These are phyloP conservation scores for Argyra leucocephala DNA, from an alignment of 2,888 invertebrate genomes.

Conservation along the genomic window DNA sequence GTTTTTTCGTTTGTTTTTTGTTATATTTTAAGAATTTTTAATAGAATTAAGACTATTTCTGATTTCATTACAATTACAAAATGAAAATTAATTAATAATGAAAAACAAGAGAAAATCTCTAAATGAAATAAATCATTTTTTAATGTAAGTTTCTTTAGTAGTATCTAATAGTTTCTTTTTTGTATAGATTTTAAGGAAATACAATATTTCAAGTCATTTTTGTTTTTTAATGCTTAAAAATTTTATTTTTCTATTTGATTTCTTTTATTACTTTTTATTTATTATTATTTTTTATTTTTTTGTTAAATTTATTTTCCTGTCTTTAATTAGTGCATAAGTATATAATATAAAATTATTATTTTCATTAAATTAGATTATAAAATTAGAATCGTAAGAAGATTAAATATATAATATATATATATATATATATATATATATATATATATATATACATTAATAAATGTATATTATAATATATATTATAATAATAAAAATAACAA, in stretches of 20 bases:
- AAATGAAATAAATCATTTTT: neutral
- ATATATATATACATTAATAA: no score
- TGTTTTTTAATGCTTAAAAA: neutral
- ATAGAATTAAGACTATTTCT: neutral
- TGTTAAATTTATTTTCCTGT: neutral
- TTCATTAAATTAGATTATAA: no score
- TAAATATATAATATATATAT: no score
- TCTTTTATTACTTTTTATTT: neutral
- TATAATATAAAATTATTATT: neutral
- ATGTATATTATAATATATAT: no score
- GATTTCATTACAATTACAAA: neutral
- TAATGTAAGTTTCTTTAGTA: neutral
- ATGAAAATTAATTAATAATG: neutral
- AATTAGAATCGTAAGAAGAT: neutral
- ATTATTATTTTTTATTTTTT: neutral
- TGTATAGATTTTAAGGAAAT: neutral
- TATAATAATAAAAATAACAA: no score
- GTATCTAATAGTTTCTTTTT: neutral
- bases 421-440: no score
- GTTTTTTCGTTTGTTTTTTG: no score
- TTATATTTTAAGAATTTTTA: neutral
- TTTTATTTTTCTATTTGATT: neutral
- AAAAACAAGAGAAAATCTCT: constrained; percentile 3
- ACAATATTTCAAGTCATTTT: neutral
- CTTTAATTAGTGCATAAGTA: neutral